These are phyloP conservation scores for Hartigia nigra DNA, from an alignment of 2,888 invertebrate genomes.

Conservation along the genomic window DNA sequence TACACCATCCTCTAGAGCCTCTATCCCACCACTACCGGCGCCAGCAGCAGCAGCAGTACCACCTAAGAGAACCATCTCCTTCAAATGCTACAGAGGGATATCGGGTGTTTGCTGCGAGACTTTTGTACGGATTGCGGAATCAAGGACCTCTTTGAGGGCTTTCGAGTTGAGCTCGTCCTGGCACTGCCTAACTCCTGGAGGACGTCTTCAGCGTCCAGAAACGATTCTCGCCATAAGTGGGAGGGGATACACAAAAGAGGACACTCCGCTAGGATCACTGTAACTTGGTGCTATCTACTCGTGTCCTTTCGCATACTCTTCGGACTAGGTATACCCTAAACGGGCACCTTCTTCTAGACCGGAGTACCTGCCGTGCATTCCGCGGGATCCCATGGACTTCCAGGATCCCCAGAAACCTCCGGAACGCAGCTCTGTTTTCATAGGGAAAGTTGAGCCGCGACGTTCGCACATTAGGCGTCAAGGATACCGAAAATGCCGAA, in stretches of 20 bases:
- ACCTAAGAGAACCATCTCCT: slow-evolving; percentile 32
- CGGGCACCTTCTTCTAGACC: neutral
- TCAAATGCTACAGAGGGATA: slow-evolving; percentile 43
- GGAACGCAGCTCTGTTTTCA: neutral
- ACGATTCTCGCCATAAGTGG: neutral
- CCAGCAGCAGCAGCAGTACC: slow-evolving; percentile 25
- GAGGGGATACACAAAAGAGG: neutral
- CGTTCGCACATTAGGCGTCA: slow-evolving; percentile 18
- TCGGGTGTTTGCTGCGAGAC: slow-evolving; percentile 42
- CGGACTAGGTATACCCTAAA: neutral
- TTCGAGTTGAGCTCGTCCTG: slow-evolving; percentile 18
- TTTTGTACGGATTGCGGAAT: slow-evolving; percentile 58
- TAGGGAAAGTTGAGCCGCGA: neutral
- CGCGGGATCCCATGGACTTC: neutral
- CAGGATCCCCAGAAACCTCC: neutral
- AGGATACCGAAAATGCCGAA: slow-evolving; percentile 9
- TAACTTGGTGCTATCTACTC: too few species aligned
- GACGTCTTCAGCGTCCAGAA: neutral
- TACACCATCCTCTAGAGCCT: slow-evolving; percentile 10
- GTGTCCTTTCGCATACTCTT: neutral
- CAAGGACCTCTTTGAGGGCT: slow-evolving; percentile 49
- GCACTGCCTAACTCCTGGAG: neutral
- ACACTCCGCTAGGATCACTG: neutral
- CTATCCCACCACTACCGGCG: slow-evolving; percentile 40
- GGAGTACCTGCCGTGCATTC: neutral